These are phyloP conservation scores for Podotricha telesiphe DNA, from an alignment of 2,888 invertebrate genomes.

Conservation along the genomic window DNA sequence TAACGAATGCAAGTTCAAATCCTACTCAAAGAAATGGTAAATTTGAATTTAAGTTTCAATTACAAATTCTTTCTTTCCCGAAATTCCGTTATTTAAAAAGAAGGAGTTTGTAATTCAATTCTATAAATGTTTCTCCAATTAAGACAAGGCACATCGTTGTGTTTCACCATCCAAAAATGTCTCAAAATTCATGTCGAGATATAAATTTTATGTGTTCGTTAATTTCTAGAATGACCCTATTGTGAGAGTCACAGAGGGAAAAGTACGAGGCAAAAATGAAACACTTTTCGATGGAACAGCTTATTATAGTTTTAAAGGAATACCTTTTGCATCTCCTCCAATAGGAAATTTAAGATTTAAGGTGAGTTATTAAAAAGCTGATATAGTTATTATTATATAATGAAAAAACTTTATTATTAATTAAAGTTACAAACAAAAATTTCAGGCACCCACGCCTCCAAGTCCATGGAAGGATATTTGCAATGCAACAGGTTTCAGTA, in stretches of 20 bases:
- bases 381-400: conserved; percentile 3
- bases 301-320: conserved; percentile 67
- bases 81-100: too few relatives aligned
- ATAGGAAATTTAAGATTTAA: conserved; percentile 74
- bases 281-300: conserved; percentile 54
- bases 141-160: neutral
- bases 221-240: conserved; percentile 79
- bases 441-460: conserved; percentile 64
- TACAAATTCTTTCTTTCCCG: too few relatives aligned
- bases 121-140: neutral
- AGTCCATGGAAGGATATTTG: conserved; percentile 60
- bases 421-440: conserved; percentile 15
- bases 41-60: too few relatives aligned
- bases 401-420: neutral
- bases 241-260: conserved; percentile 58
- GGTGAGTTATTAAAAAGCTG: conserved; percentile 58
- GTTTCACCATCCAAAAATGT: too few relatives aligned
- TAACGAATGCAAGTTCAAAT: too few relatives aligned
- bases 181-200: too few relatives aligned
- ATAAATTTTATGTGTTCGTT: neutral
- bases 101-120: too few relatives aligned
- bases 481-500: conserved; percentile 63
- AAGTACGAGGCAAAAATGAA: conserved; percentile 56
- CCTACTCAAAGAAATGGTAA: too few relatives aligned
- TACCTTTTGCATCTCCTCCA: conserved; percentile 81